Conservation (phyloP, 2,888 invertebrate species). For the Trissonchulus latispiculum region DNA sequence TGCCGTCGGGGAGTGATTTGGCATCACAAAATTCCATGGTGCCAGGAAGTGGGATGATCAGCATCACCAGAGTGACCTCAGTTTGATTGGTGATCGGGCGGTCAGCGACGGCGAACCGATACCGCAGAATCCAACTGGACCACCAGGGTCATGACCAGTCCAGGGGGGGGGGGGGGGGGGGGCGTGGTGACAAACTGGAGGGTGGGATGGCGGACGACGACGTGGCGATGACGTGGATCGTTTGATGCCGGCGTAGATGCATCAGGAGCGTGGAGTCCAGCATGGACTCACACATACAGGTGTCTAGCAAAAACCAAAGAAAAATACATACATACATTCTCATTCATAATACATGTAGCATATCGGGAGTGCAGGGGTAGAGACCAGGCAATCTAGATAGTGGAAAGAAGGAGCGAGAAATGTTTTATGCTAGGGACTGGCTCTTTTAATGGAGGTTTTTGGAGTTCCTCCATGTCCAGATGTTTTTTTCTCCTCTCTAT, state of each 20-base stretch:
- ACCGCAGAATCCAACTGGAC: slow-evolving; percentile 60
- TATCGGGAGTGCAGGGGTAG: too few relatives aligned
- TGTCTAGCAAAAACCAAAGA: neutral
- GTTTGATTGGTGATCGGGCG: slow-evolving; percentile 61
- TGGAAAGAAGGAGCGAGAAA: too few relatives aligned
- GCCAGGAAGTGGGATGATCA: slow-evolving; percentile 69
- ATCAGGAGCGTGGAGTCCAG: slow-evolving; percentile 67
- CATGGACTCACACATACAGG: slow-evolving; percentile 64
- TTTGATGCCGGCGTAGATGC: slow-evolving; percentile 67
- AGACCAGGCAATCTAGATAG: too few relatives aligned
- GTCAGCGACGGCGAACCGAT: slow-evolving; percentile 56
- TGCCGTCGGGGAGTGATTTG: slow-evolving; percentile 25
- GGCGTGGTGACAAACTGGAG: slow-evolving; percentile 74
- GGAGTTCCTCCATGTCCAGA: too few relatives aligned
- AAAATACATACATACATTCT: too few relatives aligned
- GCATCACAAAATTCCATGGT: slow-evolving; percentile 75
- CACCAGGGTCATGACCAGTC: slow-evolving; percentile 58
- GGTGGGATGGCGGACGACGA: slow-evolving; percentile 58
- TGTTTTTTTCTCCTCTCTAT: too few relatives aligned
- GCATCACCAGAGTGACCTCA: slow-evolving; percentile 65
- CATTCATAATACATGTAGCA: too few relatives aligned
- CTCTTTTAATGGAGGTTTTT: too few relatives aligned
- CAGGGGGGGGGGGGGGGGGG: slow-evolving; percentile 57
- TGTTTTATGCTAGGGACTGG: too few relatives aligned
- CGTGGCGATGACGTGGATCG: slow-evolving; percentile 59